Percentiles rank a stretch among this genome's conserved stretches.
Evolutionary conservation across 2,113 vertebrate genomes (phyloP).

Genomic region (Archilochus colubris): DNA sequence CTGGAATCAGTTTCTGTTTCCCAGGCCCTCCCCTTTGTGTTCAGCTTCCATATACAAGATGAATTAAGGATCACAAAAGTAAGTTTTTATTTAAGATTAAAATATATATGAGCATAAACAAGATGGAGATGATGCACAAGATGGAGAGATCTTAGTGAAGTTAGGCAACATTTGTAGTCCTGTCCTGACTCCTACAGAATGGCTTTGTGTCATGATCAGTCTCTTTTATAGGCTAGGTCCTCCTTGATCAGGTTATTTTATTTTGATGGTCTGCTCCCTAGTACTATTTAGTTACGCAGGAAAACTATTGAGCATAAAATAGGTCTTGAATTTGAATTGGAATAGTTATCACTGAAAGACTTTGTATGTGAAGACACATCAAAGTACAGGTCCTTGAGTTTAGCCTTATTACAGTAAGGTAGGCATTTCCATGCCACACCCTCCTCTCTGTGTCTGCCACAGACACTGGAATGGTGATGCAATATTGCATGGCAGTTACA

Average conservation of each 20-base stretch:
- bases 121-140: not conserved
- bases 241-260: not conserved
- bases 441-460: constrained; percentile 24
- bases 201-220: not conserved
- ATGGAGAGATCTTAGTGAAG: not conserved
- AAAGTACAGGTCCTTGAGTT: not conserved
- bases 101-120: not conserved
- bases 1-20: not conserved
- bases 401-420: not conserved
- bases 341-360: not conserved
- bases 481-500: constrained; percentile 44
- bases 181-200: not conserved
- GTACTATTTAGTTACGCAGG: not conserved
- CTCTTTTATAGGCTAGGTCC: not conserved
- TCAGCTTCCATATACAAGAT: not conserved
- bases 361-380: not conserved
- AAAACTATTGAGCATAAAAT: not conserved
- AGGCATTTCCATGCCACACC: constrained; percentile 35
- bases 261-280: not conserved
- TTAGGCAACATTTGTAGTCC: fast-evolving
- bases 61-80: not conserved
- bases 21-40: fast-evolving
- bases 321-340: not conserved
- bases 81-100: not conserved
- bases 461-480: constrained; percentile 44